Evolutionary conservation across 2,113 vertebrate species (phyloP), one percentile per base, ranked within the genome.

Genomic region (Trichechus manatus): DNA sequence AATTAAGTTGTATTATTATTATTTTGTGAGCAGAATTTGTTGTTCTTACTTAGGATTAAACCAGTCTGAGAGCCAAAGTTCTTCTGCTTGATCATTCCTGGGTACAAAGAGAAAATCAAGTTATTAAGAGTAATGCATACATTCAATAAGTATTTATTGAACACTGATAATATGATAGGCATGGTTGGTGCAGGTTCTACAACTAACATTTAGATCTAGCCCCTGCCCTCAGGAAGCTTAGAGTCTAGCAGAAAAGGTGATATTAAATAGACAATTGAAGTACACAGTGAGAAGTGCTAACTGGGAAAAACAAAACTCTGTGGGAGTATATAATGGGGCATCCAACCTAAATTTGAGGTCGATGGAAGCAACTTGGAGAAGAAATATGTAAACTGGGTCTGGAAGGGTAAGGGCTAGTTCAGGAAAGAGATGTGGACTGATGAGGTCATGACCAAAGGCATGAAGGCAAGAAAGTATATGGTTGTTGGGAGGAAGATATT

Each of bases 41-140:
- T 90, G 80, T 95, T 96, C 97, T 96, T 98, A 97, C 96, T 91
- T 75, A 44, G 93, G 83, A 83, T 96, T 74, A 98, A 98, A 97
- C 97, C 97, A 97, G 10, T 93, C 39, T 50, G 94, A 96, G 50
- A 96, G 95, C 78, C 47, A 93, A 83, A 75, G 93, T 94, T 96
- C 96, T 96, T 95, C 78, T 50, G 77, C 9, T n/a, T 89, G 70
- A 79, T 89, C 31, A 75, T 93, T 86, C 94, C 96, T 97, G 83
- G 64, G 27, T 86, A 74, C 53, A 97, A 96, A 97, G 63, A 94
- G 88, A 97, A 95, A 96, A 68, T 81, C 63, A 56, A 61, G 29
- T 92, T 82, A 87, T 92, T 82, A 84, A 74, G 64, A 39, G 47
- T 53, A 86, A 93, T 23, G 14, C 17, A 25, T 42, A 90, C 31